phyloP scores from a whole-genome alignment of 2,888 invertebrate species.

The Dinocampus coccinellae region DNA sequence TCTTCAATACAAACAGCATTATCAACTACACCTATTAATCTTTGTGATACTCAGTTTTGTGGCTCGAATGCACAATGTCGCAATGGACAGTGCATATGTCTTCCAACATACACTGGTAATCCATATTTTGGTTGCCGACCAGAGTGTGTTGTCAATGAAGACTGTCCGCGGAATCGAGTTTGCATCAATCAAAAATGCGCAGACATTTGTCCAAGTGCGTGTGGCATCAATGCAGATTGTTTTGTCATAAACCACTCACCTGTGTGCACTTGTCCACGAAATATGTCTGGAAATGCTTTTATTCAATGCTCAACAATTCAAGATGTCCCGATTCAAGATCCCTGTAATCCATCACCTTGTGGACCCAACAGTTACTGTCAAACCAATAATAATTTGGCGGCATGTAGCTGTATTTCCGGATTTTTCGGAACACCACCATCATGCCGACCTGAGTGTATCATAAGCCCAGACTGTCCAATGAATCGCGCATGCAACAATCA shows the following conservation, averaged over 20 bases:
- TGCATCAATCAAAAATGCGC: slow-evolving; percentile 70
- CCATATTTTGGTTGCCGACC: slow-evolving; percentile 71
- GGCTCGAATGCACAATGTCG: slow-evolving; percentile 77
- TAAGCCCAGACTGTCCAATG: slow-evolving; percentile 84
- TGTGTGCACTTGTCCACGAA: slow-evolving; percentile 75
- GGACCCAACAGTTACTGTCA: slow-evolving; percentile 83
- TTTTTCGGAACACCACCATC: slow-evolving; percentile 80
- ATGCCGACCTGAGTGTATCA: slow-evolving; percentile 86
- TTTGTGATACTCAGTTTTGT: slow-evolving; percentile 81
- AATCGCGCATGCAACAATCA: slow-evolving; percentile 83
- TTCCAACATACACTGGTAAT: slow-evolving; percentile 74
- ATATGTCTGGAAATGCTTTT: slow-evolving; percentile 81
- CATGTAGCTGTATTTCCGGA: slow-evolving; percentile 83
- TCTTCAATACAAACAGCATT: slow-evolving; percentile 54
- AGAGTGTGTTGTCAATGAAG: slow-evolving; percentile 68
- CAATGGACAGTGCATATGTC: slow-evolving; percentile 75
- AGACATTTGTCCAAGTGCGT: slow-evolving; percentile 79
- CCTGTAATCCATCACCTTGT: slow-evolving; percentile 71
- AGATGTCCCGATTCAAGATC: slow-evolving; percentile 25
- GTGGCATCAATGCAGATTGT: slow-evolving; percentile 81
- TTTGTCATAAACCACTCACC: slow-evolving; percentile 77
- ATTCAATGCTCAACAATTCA: slow-evolving; percentile 72
- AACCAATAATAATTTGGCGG: slow-evolving; percentile 72
- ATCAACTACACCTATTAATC: slow-evolving; percentile 62
- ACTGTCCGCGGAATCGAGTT: slow-evolving; percentile 67